phyloP scores from a whole-genome alignment of 2,888 invertebrate species.

The Ophioninae sp. region DNA sequence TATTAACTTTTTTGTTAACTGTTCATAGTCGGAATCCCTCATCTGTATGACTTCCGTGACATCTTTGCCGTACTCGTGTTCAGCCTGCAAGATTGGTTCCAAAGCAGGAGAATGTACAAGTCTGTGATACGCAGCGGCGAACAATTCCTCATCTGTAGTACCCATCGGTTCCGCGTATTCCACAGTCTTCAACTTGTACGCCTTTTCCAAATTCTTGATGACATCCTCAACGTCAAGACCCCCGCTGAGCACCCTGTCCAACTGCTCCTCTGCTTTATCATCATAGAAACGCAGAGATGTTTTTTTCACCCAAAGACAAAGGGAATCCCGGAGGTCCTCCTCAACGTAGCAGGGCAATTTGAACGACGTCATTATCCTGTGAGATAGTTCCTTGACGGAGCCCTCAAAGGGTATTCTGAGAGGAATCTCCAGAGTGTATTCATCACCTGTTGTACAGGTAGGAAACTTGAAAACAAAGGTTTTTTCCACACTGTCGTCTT shows the following conservation, averaged over 20 bases:
- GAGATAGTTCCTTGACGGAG: conserved; percentile 85
- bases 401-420: conserved; percentile 84
- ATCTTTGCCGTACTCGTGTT: conserved; percentile 92
- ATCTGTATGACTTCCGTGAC: conserved; percentile 88
- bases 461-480: conserved; percentile 82
- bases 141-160: conserved; percentile 92
- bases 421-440: conserved; percentile 84
- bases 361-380: conserved; percentile 86
- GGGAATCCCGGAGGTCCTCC: conserved; percentile 84
- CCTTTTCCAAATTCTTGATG: conserved; percentile 90
- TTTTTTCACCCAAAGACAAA: conserved; percentile 85
- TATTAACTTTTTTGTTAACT: conserved; percentile 85
- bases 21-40: conserved; percentile 88
- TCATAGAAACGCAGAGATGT: conserved; percentile 87
- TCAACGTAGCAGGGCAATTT: conserved; percentile 87
- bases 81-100: conserved; percentile 93
- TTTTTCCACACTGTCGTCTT: conserved; percentile 74
- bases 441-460: conserved; percentile 83
- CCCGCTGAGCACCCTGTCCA: conserved; percentile 85
- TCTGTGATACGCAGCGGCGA: conserved; percentile 92
- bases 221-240: conserved; percentile 88
- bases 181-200: conserved; percentile 90
- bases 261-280: conserved; percentile 84
- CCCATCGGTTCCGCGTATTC: conserved; percentile 92
- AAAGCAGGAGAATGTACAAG: conserved; percentile 92